Conservation (phyloP, 2,113 vertebrate species). For the Seriola aureovittata region DNA sequence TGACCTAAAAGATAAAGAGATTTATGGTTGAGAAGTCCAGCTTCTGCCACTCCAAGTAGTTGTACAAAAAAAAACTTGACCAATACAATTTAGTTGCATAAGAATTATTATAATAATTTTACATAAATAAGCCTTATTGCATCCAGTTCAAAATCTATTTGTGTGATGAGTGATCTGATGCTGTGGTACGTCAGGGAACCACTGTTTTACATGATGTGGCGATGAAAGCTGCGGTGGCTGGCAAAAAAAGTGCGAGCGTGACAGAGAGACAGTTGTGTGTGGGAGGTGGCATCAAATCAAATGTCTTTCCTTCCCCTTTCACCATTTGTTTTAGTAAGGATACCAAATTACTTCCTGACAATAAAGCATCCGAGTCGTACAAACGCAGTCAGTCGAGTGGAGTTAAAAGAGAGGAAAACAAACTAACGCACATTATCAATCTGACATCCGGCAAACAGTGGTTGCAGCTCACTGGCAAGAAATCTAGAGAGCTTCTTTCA, state of each 20-base stretch:
- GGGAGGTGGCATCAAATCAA: constrained; percentile 48
- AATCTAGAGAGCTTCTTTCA: constrained; percentile 40
- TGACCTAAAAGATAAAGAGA: neutral
- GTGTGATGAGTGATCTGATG: neutral
- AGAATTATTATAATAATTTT: neutral
- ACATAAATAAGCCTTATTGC: too few relatives aligned
- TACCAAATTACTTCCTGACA: constrained; percentile 40
- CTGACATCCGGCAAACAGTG: constrained; percentile 21
- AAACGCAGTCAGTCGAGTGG: constrained; percentile 30
- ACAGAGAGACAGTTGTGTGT: constrained; percentile 49
- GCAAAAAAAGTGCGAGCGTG: constrained; percentile 9
- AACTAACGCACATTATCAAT: constrained; percentile 2
- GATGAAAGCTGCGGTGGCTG: constrained; percentile 24
- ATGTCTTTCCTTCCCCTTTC: constrained; percentile 6
- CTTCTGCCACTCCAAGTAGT: too few relatives aligned
- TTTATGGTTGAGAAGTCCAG: neutral
- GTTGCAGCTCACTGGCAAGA: constrained; percentile 10
- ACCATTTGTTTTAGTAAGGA: constrained; percentile 36
- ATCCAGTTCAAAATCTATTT: too few relatives aligned
- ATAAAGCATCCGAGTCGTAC: constrained; percentile 7
- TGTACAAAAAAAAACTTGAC: neutral
- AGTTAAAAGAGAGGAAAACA: constrained; percentile 35
- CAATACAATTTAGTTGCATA: neutral
- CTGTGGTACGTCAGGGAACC: neutral
- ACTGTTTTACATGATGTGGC: constrained; percentile 31